Evolutionary conservation across 1,140 invertebrate genomes (phyloP).

Genomic region (Drosophila auraria): DNA sequence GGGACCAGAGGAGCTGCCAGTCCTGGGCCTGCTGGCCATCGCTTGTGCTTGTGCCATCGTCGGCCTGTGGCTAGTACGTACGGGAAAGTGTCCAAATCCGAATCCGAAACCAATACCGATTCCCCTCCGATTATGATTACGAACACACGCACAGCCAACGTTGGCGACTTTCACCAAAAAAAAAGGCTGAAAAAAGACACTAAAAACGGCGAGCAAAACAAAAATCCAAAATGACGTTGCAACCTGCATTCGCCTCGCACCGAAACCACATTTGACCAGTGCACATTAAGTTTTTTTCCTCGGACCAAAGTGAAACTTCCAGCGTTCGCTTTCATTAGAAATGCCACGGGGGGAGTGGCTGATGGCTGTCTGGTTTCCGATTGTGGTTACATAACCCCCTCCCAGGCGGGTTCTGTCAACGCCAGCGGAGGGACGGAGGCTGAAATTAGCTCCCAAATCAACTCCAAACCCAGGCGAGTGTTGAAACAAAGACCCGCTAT

Average conservation of each 20-base stretch:
- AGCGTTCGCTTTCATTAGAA: conserved; percentile 80
- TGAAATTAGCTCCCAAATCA: conserved; percentile 26
- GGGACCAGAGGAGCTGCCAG: conserved; percentile 56
- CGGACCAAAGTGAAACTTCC: conserved; percentile 73
- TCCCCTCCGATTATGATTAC: conserved; percentile 61
- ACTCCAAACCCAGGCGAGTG: conserved; percentile 29
- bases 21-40: conserved; percentile 56
- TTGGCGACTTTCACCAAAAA: conserved; percentile 74
- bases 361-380: conserved; percentile 31
- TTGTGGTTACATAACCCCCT: conserved; percentile 57
- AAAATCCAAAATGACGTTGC: conserved; percentile 68
- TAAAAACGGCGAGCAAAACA: conserved; percentile 40
- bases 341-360: conserved; percentile 48
- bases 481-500: conserved; percentile 25
- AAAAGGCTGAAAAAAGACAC: conserved; percentile 12
- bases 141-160: conserved; percentile 45
- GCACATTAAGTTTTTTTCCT: conserved; percentile 69
- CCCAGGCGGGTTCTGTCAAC: conserved; percentile 69
- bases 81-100: conserved; percentile 59
- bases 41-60: conserved; percentile 34
- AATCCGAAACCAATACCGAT: conserved; percentile 57
- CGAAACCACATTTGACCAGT: conserved; percentile 74
- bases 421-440: conserved; percentile 11
- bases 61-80: conserved; percentile 61
- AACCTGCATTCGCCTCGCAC: conserved; percentile 64